phyloP scores from a whole-genome alignment of 2,113 vertebrate genomes.

The Syngnathus floridae region DNA sequence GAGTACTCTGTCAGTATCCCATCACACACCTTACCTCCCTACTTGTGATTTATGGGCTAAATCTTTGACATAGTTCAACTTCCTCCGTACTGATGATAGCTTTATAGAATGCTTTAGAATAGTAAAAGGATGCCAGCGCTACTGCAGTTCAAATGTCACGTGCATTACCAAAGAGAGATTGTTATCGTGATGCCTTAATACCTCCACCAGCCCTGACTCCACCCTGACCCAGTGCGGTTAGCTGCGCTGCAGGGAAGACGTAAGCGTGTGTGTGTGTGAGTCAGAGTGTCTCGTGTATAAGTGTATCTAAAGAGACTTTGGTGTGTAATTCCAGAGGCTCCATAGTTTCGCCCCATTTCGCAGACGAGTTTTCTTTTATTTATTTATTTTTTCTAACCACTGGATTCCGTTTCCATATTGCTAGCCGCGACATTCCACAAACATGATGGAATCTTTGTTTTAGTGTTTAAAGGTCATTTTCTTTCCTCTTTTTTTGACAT shows the following conservation, averaged over 20 bases:
- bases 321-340: constrained; percentile 69
- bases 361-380: constrained; percentile 60
- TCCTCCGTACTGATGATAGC: constrained; percentile 10
- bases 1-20: constrained; percentile 21
- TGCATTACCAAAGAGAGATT: constrained; percentile 44
- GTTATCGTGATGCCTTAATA: constrained; percentile 44
- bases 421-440: constrained; percentile 73
- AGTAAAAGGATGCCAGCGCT: constrained; percentile 43
- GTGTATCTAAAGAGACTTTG: constrained; percentile 29
- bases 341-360: constrained; percentile 58
- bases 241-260: constrained; percentile 48
- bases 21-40: constrained; percentile 22
- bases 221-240: constrained; percentile 62
- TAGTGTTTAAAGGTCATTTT: constrained; percentile 53
- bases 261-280: constrained; percentile 34
- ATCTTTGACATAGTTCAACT: constrained; percentile 21
- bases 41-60: constrained; percentile 22
- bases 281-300: constrained; percentile 13
- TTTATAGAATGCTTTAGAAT: constrained; percentile 24
- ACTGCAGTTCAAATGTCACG: constrained; percentile 46
- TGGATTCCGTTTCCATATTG: constrained; percentile 75
- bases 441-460: constrained; percentile 78
- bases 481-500: constrained; percentile 58
- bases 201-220: constrained; percentile 47
- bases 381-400: constrained; percentile 65